These are phyloP conservation scores for Anseranas semipalmata DNA, from an alignment of 2,113 vertebrate genomes.

Conservation along the genomic window DNA sequence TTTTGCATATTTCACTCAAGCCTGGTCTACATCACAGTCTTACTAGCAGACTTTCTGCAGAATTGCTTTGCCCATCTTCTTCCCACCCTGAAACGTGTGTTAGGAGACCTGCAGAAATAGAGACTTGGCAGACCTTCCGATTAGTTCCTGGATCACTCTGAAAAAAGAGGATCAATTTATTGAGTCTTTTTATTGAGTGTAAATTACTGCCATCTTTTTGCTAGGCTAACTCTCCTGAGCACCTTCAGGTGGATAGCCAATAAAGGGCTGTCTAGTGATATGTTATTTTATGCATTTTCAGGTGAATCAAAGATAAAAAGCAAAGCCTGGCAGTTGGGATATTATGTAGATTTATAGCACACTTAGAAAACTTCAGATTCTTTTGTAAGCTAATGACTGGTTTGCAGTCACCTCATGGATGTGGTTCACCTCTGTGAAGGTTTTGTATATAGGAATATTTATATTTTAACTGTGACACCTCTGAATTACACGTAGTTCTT, in stretches of 20 bases:
- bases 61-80: background rate
- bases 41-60: background rate
- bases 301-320: constrained; percentile 46
- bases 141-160: background rate
- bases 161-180: background rate
- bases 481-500: background rate
- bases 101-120: background rate
- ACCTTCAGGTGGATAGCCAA: background rate
- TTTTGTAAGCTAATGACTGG: background rate
- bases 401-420: background rate
- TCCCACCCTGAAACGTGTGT: background rate
- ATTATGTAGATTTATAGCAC: constrained; percentile 23
- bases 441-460: background rate
- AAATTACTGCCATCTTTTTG: constrained; percentile 31
- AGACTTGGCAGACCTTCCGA: background rate
- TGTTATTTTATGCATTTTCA: background rate
- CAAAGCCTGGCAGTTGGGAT: constrained; percentile 9
- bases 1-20: background rate
- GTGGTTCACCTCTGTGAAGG: background rate
- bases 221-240: background rate
- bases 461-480: background rate
- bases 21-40: background rate
- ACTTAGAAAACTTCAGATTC: background rate
- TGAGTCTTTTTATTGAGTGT: background rate
- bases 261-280: background rate